These are phyloP conservation scores for Noctuana brunneofusca DNA, from an alignment of 2,888 invertebrate species.

Conservation along the genomic window DNA sequence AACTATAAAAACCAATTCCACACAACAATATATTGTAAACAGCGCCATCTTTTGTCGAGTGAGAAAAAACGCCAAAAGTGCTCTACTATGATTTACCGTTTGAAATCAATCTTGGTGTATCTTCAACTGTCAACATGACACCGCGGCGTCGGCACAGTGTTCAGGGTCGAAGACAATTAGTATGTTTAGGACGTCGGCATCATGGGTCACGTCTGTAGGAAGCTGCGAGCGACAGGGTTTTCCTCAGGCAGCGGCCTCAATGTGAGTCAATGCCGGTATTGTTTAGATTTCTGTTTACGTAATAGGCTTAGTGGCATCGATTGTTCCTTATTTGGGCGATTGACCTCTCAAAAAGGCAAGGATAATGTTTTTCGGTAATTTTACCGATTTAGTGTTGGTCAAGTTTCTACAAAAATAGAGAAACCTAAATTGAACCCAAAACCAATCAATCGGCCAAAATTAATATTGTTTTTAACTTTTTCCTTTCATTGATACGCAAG, in stretches of 20 bases:
- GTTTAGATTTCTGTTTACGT: slow-evolving; percentile 18
- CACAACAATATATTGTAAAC: too few relatives aligned
- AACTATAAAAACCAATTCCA: too few relatives aligned
- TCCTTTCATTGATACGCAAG: too few relatives aligned
- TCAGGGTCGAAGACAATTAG: slow-evolving; percentile 37
- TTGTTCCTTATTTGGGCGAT: slow-evolving; percentile 1
- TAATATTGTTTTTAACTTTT: too few relatives aligned
- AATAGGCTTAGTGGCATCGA: not conserved
- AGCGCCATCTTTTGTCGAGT: not conserved
- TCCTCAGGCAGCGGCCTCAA: slow-evolving; percentile 35
- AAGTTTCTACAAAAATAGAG: too few relatives aligned
- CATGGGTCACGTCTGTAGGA: slow-evolving; percentile 54
- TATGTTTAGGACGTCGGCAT: slow-evolving; percentile 35
- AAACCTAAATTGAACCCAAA: too few relatives aligned
- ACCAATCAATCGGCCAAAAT: too few relatives aligned
- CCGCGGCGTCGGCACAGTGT: too few relatives aligned
- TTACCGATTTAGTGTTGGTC: too few relatives aligned
- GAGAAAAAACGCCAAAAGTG: not conserved
- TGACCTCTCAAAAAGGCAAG: not conserved
- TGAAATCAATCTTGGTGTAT: slow-evolving; percentile 6
- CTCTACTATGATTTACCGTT: slow-evolving; percentile 9
- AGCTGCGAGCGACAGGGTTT: slow-evolving; percentile 42
- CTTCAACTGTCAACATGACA: slow-evolving; percentile 4
- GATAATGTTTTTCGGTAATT: too few relatives aligned
- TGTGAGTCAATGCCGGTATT: slow-evolving; percentile 34